Evolutionary conservation across 1,140 invertebrate species (phyloP).

Genomic region (Helicoverpa armigera): DNA sequence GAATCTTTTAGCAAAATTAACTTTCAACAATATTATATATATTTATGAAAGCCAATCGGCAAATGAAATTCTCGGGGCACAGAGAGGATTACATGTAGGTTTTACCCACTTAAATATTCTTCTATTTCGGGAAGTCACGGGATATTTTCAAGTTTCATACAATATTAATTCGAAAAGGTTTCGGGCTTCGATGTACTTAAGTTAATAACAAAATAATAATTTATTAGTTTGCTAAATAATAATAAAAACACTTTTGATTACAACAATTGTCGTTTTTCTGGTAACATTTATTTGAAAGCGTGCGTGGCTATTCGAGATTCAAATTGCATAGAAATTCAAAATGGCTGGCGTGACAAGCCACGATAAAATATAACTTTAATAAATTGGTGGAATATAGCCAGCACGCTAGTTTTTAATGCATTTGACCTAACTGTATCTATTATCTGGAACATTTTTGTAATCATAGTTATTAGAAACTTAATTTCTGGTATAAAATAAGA

Average conservation of each 20-base stretch:
- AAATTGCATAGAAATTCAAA: slow-evolving; percentile 27
- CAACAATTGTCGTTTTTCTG: background rate
- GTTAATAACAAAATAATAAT: background rate
- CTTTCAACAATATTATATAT: too few species aligned
- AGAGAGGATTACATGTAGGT: background rate
- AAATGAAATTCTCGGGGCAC: background rate
- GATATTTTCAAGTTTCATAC: background rate
- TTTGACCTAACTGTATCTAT: slow-evolving; percentile 19
- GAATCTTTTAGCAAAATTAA: too few species aligned
- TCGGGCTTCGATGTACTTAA: background rate
- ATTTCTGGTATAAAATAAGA: background rate
- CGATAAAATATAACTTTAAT: slow-evolving; percentile 31
- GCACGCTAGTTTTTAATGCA: slow-evolving; percentile 15
- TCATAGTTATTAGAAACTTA: background rate
- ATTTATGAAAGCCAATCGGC: too few species aligned
- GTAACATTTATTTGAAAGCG: slow-evolving; percentile 11
- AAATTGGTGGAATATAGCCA: slow-evolving; percentile 18
- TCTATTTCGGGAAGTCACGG: background rate
- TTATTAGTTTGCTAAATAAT: background rate
- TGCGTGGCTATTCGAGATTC: background rate
- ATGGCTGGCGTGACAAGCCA: slow-evolving; percentile 5
- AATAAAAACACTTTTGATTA: background rate
- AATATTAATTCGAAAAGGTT: slow-evolving; percentile 4
- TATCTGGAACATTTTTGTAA: slow-evolving; percentile 1
- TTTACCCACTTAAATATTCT: background rate